Evolutionary conservation across 2,888 invertebrate genomes (phyloP), one percentile per base, ranked within the genome.

Genomic region (Agonopterix heracliana): DNA sequence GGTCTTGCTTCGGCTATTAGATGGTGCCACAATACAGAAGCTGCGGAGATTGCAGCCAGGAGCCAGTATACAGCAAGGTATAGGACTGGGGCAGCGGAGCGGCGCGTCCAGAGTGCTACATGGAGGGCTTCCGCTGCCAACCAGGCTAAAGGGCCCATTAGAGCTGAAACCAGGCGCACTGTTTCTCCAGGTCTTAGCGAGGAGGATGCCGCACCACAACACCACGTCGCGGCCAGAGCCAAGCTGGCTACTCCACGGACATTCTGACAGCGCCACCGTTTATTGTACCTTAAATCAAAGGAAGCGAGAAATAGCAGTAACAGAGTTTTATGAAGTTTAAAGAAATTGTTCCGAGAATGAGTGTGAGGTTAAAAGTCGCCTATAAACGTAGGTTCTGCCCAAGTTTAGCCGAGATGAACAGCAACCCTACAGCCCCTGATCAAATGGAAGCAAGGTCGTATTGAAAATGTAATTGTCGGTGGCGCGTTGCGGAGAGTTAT

Each of bases 11-110:
- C 71, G 14, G 58, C 56, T 9, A 55, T 50, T 34, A 78, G 45
- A 45, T 74, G 72, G 53, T 72, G 69, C 66, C 77, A 79, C 12
- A 85, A 54, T 8, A 79, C 65, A 2, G 77, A 66, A 1, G 76
- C 76, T 0, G 84, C 69, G 26, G 78, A 71, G 9, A 64, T 61
- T n/a, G 81, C 66, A 0, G 80, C 61, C 42, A 87, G 74, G 13
- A 81, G 63, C 84, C 87, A 89, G 61, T 88, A 89, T 52, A 89
- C 68, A n/a, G 75, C 78, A 34, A 88, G 76, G 63, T 86, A 88
- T 36, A 88, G 77, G 51, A 83, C 63, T 14, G 84, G 85, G 0
- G 87, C 78, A n/a, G 81, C 74, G 12, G 78, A 72, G 48, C 75
- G 75, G 11, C 87, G 71, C 1, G 71, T 74, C 84, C 85, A 84